Evolutionary conservation across 2,888 invertebrate species (phyloP).

Genomic region (Eupithecia exiguata): DNA sequence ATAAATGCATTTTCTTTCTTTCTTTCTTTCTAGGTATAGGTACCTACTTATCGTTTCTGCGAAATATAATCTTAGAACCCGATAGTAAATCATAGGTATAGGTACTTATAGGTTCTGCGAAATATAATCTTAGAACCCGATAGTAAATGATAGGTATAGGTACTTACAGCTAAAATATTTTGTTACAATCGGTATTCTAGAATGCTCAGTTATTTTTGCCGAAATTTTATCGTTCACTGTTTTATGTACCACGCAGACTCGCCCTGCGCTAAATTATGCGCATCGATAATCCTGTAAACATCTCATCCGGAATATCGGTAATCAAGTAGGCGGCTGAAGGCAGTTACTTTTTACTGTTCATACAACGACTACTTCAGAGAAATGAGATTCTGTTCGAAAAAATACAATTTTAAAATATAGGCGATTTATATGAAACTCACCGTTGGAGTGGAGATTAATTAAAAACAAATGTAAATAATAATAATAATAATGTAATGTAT

Average conservation of each 20-base stretch:
- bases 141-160: too few species aligned
- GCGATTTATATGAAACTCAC: not conserved
- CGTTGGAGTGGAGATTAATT: not conserved
- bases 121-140: too few species aligned
- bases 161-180: too few species aligned
- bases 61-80: too few species aligned
- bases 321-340: conserved; percentile 11
- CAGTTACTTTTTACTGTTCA: conserved; percentile 14
- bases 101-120: too few species aligned
- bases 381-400: not conserved
- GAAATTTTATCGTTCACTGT: conserved; percentile 12
- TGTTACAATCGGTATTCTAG: not conserved
- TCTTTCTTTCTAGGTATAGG: too few species aligned
- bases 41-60: too few species aligned
- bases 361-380: not conserved
- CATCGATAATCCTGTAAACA: conserved; percentile 37
- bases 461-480: not conserved
- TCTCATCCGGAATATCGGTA: conserved; percentile 19
- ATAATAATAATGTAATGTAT: too few species aligned
- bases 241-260: conserved; percentile 35
- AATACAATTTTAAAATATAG: not conserved
- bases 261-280: conserved; percentile 41
- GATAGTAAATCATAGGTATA: too few species aligned
- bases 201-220: not conserved
- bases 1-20: too few species aligned